These are phyloP conservation scores for Phyllotreta striolata DNA, from an alignment of 2,888 invertebrate species.

Conservation along the genomic window DNA sequence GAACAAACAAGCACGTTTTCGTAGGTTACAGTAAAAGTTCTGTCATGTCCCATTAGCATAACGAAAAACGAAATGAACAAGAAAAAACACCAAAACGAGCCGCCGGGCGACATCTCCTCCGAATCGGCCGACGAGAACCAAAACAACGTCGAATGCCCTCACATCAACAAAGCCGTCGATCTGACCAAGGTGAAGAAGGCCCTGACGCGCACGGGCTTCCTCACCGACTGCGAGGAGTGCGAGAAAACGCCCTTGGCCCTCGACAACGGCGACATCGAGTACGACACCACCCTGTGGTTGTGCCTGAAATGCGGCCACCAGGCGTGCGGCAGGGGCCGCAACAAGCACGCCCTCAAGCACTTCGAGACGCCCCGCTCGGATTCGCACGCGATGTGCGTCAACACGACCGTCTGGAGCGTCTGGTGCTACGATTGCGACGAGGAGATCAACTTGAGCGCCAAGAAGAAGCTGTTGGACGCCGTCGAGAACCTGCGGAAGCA, in stretches of 20 bases:
- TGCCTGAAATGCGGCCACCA: slow-evolving; percentile 84
- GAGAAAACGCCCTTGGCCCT: slow-evolving; percentile 43
- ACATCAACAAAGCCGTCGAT: slow-evolving; percentile 75
- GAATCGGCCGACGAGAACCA: slow-evolving; percentile 76
- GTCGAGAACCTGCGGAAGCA: slow-evolving; percentile 77
- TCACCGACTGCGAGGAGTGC: slow-evolving; percentile 64
- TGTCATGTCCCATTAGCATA: slow-evolving; percentile 37
- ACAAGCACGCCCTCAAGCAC: slow-evolving; percentile 79
- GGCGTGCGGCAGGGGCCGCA: slow-evolving; percentile 74
- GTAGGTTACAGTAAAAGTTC: slow-evolving; percentile 22
- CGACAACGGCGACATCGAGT: slow-evolving; percentile 57
- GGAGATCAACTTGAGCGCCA: slow-evolving; percentile 68
- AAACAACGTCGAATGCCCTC: slow-evolving; percentile 70
- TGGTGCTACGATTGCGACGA: slow-evolving; percentile 84
- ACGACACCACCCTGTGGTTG: slow-evolving; percentile 72
- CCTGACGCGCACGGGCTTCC: slow-evolving; percentile 61
- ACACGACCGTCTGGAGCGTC: slow-evolving; percentile 75
- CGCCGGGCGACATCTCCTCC: slow-evolving; percentile 72
- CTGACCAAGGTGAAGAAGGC: slow-evolving; percentile 66
- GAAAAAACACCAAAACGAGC: slow-evolving; percentile 77
- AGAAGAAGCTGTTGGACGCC: slow-evolving; percentile 75
- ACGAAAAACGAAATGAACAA: slow-evolving; percentile 67
- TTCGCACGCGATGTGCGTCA: slow-evolving; percentile 76
- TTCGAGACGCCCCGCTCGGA: slow-evolving; percentile 79
- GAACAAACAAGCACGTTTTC: slow-evolving; percentile 26